Evolutionary conservation across 1,140 invertebrate species (phyloP).

Genomic region (Leguminivora glycinivorella): DNA sequence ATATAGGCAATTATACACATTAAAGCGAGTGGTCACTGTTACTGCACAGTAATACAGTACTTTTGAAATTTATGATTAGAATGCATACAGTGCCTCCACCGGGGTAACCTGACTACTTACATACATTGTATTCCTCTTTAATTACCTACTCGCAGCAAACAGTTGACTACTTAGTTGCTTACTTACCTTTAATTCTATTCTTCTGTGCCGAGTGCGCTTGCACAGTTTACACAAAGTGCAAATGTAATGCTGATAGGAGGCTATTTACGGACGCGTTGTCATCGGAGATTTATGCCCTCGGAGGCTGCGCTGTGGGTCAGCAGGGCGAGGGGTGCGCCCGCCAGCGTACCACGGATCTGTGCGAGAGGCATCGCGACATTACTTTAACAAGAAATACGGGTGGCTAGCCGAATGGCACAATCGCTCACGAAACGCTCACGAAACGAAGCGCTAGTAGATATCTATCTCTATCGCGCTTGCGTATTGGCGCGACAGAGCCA

Average conservation of each 20-base stretch:
- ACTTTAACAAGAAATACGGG: background rate
- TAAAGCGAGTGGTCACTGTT: background rate
- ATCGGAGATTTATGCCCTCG: slow-evolving; percentile 41
- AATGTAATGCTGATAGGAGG: slow-evolving; percentile 27
- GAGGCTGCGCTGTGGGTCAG: slow-evolving; percentile 38
- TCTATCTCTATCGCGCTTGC: too few species aligned
- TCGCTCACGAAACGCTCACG: too few species aligned
- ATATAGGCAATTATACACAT: too few species aligned
- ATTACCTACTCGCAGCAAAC: slow-evolving; percentile 1
- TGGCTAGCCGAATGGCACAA: too few species aligned
- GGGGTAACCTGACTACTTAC: too few species aligned
- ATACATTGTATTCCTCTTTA: slow-evolving; percentile 1
- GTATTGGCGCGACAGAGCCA: too few species aligned
- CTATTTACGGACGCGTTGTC: slow-evolving; percentile 35
- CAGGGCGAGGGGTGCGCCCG: slow-evolving; percentile 34
- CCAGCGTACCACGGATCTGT: slow-evolving; percentile 9
- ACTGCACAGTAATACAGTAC: background rate
- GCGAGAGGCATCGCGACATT: background rate
- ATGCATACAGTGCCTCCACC: background rate
- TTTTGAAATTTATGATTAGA: background rate
- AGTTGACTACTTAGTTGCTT: background rate
- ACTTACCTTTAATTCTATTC: background rate
- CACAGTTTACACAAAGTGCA: slow-evolving; percentile 25
- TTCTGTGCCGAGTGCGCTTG: background rate
- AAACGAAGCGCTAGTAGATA: too few species aligned